Evolutionary conservation across 2,113 vertebrate species (phyloP).

Genomic region (Odontesthes bonariensis): DNA sequence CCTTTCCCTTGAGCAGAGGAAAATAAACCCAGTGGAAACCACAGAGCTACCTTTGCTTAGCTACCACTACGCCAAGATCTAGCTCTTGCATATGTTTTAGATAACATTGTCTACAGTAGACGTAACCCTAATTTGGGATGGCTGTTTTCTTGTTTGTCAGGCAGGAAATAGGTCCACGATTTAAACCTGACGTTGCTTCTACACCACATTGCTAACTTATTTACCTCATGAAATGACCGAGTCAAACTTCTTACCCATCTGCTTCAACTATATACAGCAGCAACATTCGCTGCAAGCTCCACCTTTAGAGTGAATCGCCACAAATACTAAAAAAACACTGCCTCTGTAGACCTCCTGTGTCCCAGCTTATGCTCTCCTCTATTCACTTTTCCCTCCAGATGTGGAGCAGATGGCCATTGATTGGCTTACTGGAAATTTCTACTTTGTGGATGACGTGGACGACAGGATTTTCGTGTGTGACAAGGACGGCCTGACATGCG

Average conservation of each 20-base stretch:
- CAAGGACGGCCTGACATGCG: slow-evolving; percentile 92
- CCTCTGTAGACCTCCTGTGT: slow-evolving; percentile 8
- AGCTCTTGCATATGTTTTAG: slow-evolving; percentile 26
- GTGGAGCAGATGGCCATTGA: slow-evolving; percentile 99
- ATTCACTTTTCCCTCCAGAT: slow-evolving; percentile 80
- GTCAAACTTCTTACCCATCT: slow-evolving; percentile 43
- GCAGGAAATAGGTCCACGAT: slow-evolving; percentile 5
- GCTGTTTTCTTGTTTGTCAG: slow-evolving; percentile 21
- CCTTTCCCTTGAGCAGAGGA: background rate
- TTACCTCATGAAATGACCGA: slow-evolving; percentile 2
- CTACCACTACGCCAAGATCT: slow-evolving; percentile 23
- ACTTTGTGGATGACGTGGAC: slow-evolving; percentile 98
- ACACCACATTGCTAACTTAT: too few species aligned
- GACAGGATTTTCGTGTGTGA: slow-evolving; percentile 98
- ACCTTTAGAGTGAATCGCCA: background rate
- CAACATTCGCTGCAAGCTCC: slow-evolving; percentile 18
- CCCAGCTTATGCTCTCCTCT: background rate
- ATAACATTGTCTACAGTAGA: slow-evolving; percentile 12
- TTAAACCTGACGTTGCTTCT: slow-evolving; percentile 1
- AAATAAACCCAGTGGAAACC: slow-evolving; percentile 45
- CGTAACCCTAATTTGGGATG: too few species aligned
- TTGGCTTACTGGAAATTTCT: slow-evolving; percentile 99
- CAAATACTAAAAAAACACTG: background rate
- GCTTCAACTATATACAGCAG: slow-evolving; percentile 25
- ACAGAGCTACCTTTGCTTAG: slow-evolving; percentile 14